Evolutionary conservation across 1,140 invertebrate species (phyloP), one percentile per base, ranked within the genome.

Genomic region (Drosophila saltans): DNA sequence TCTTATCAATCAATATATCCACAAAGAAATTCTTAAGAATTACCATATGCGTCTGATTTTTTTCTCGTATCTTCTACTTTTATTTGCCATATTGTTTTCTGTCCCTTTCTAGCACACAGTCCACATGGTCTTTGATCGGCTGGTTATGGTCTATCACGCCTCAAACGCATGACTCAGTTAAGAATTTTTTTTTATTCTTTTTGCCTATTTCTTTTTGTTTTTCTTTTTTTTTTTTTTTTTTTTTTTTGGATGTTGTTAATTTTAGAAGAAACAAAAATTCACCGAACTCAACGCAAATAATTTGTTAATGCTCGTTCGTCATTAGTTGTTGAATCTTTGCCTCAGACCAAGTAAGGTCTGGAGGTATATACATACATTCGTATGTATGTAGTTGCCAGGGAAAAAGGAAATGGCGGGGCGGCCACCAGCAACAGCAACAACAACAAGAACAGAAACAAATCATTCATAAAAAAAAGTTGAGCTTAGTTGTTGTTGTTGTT

Each of bases 121-220:
- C 28, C 28, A 39, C 21, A 39, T 16, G 65, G 24, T 74, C 65
- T 58, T 65, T 64, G 65, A 66, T 78, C 58, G 26, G 41, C 58
- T 63, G 26, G 26, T 40, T 61, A 11, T 67, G 68, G 61, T 69
- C 61, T 88, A 88, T 86, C 83, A 86, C 84, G 83, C 83, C 78
- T 75, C 62, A 58, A 58, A 59, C 77, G 66, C 83, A 74, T 86
- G 83, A 88, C 67, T 89, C 77, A 80, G 59, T 81, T 60, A 24
- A 41, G 40, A 57, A 39, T 45, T 61, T 33, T 52, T 16, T 41
- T 28, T 56, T 8, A 16, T 10, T 33, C 43, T 7, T 43, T 9
- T 30, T 28, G n/a, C 21, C 3, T 39, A 26, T 52, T 73, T 55
- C 61, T 64, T 56, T 72, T 71, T 33, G 64, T 71, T 24, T 36